Percentiles rank a stretch among this genome's conserved stretches.
Evolutionary conservation across 2,888 invertebrate species (phyloP).

Genomic region (Mechanitis messenoides): DNA sequence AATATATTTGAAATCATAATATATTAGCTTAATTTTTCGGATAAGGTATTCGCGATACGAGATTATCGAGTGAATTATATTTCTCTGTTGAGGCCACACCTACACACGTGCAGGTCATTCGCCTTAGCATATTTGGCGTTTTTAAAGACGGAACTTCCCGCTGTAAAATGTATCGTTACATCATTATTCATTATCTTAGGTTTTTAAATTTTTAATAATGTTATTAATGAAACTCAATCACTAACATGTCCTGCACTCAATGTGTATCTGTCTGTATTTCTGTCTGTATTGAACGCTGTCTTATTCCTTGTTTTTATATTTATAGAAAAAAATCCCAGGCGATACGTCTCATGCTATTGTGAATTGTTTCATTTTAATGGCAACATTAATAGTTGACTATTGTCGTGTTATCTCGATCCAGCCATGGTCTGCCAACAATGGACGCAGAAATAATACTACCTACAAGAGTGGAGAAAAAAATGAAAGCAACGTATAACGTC

Average conservation of each 20-base stretch:
- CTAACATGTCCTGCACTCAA: not conserved
- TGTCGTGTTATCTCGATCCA: constrained; percentile 61
- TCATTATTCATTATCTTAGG: not conserved
- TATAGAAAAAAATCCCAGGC: constrained; percentile 55
- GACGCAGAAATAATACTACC: constrained; percentile 18
- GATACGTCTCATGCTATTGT: constrained; percentile 70
- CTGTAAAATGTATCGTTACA: not conserved
- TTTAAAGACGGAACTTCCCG: not conserved
- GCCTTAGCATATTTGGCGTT: constrained; percentile 31
- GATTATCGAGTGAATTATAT: not conserved
- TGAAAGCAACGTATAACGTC: constrained; percentile 19
- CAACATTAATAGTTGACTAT: constrained; percentile 61
- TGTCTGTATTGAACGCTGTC: constrained; percentile 36
- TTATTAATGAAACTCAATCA: not conserved
- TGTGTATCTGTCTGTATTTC: constrained; percentile 24
- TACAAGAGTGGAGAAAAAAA: constrained; percentile 23
- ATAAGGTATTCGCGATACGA: not conserved
- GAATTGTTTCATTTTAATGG: constrained; percentile 60
- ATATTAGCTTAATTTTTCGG: not conserved
- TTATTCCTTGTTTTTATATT: constrained; percentile 31
- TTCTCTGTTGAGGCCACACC: constrained; percentile 12
- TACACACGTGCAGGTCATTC: constrained; percentile 16
- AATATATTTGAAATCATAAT: no score
- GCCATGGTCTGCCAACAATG: constrained; percentile 46
- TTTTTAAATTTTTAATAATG: not conserved